phyloP scores from a whole-genome alignment of 2,888 invertebrate genomes.

The Sepiola atlantica region DNA sequence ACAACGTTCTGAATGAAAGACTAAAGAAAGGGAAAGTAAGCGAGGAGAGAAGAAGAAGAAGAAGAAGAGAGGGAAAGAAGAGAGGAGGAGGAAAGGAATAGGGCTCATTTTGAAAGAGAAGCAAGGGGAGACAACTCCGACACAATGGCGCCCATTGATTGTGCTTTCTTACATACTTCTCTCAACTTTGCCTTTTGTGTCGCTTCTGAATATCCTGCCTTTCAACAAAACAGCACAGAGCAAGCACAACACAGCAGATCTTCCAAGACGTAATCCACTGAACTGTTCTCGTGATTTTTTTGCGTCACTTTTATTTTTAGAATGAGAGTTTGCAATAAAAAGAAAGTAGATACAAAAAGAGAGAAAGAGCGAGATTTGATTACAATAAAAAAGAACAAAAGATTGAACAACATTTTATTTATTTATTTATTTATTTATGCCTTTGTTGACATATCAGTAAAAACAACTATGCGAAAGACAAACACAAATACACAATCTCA shows the following conservation, averaged over 20 bases:
- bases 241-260: background rate
- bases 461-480: no score
- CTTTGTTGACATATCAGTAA: no score
- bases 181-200: background rate
- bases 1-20: background rate
- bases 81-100: background rate
- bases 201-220: background rate
- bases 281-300: background rate
- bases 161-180: background rate
- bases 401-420: no score
- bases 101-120: background rate
- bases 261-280: background rate
- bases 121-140: background rate
- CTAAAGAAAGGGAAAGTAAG: background rate
- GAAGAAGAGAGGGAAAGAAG: background rate
- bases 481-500: no score
- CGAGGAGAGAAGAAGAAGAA: background rate
- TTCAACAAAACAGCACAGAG: background rate
- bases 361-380: background rate
- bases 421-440: no score
- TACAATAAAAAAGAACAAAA: background rate
- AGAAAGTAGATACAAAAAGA: no score
- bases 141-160: background rate
- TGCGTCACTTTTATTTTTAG: constrained; percentile 7
- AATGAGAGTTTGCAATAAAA: background rate